A percentile compares a stretch with the other conserved stretches of the same genome.
These are phyloP conservation scores for Paradisaea rubra DNA, from an alignment of 2,113 vertebrate species.

Conservation along the genomic window DNA sequence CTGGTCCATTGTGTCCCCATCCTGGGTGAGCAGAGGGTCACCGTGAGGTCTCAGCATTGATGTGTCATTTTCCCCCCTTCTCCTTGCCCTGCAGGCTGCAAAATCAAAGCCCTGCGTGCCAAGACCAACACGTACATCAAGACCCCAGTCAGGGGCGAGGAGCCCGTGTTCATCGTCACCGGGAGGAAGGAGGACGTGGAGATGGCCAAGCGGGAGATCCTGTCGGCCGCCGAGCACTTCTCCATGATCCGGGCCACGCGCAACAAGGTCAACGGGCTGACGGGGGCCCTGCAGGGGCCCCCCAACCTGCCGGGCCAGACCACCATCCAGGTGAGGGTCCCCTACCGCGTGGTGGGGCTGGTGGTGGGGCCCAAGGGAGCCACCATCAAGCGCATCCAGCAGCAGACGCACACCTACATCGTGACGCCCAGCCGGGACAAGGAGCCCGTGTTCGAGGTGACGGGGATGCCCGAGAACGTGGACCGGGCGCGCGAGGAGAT, in stretches of 20 bases:
- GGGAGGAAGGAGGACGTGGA: constrained; percentile 94
- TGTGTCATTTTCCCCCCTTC: accelerated
- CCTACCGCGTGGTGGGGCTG: constrained; percentile 92
- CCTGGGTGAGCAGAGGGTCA: not conserved
- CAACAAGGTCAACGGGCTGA: constrained; percentile 73
- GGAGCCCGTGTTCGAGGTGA: constrained; percentile 95
- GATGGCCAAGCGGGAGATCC: constrained; percentile 94
- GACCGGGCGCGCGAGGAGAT: constrained; percentile 94
- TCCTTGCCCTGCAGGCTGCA: constrained; percentile 77
- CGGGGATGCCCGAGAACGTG: constrained; percentile 96
- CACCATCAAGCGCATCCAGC: constrained; percentile 98
- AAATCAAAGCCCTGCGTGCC: constrained; percentile 94
- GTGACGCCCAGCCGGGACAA: constrained; percentile 94
- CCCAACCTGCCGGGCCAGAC: constrained; percentile 93
- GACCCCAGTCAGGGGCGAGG: constrained; percentile 91
- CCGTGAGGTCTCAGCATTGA: accelerated
- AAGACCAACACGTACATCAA: constrained; percentile 99
- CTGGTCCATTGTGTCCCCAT: not conserved
- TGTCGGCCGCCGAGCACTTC: constrained; percentile 93
- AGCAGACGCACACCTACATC: constrained; percentile 96
- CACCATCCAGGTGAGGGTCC: constrained; percentile 95
- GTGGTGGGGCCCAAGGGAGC: constrained; percentile 96
- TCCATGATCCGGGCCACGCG: constrained; percentile 93
- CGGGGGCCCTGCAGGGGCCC: constrained; percentile 78
- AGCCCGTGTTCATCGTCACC: constrained; percentile 92